Base-by-base conservation (phyloP, 1,140 invertebrate species). In the Stratiolaelaps scimitus region DNA sequence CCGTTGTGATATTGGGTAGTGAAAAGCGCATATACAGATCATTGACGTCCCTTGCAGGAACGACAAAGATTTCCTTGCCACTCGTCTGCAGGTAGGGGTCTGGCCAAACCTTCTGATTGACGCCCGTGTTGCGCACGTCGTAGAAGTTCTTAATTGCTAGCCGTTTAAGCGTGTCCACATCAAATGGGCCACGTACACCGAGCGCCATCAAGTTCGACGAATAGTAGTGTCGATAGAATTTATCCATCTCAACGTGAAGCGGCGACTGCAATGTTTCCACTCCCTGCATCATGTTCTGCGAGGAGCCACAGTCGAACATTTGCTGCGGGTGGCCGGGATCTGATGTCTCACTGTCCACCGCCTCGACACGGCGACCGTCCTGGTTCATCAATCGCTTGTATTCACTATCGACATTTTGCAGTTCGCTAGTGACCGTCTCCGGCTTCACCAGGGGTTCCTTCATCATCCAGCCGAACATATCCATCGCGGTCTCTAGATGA, bases 401-500 rank as follows among this genome's bases (percentile, higher is more conserved):
- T 26, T 60, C 53, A 60, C 53, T 60, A 10, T 60, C 53, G 26
- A 60, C 53, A 26, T 60, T 60, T 34, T 60, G 53, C 23, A 60
- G 26, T 60, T 60, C 53, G 26, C 53, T 60, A 15, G 34, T 19
- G 26, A 60, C 53, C 17, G 53, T 60, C 26, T 60, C 53, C 15
- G 26, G 26, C 34, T 20, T 60, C 2, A 60, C 34, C 23, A 60
- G 53, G 10, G 53, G 53, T 23, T 60, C 53, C 20, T 60, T 60
- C 53, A 60, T 60, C 53, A 60, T 60, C 53, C 53, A 60, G 15
- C 53, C 53, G 23, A 60, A 60, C 53, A 78, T 60, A 26, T 60
- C 23, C 23, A 60, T 60, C 13, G 53, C 53, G 26, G 53, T 60
- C 53, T 34, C 53, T 26, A 60, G 23, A 10, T 60, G 53, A 23